phyloP scores from a whole-genome alignment of 2,888 invertebrate species.

The Trachelus tabidus region DNA sequence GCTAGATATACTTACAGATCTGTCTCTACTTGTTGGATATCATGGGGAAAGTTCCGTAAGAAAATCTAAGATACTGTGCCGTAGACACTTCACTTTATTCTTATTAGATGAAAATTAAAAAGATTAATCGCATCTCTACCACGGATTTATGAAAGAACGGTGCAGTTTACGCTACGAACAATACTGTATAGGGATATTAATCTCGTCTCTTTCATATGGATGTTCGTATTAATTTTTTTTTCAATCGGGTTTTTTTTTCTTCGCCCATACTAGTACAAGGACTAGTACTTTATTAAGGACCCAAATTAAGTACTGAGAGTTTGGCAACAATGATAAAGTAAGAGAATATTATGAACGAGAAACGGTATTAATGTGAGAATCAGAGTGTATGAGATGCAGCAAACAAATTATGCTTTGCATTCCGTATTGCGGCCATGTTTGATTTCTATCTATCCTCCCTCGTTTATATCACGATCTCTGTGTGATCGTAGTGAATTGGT shows the following conservation, averaged over 20 bases:
- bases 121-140: not conserved
- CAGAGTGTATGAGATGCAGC: not conserved
- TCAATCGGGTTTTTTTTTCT: not conserved
- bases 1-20: not conserved
- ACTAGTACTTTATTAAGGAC: not conserved
- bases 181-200: not conserved
- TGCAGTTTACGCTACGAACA: not conserved
- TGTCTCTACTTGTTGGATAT: not conserved
- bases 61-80: not conserved
- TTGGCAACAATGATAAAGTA: not conserved
- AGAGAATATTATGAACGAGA: not conserved
- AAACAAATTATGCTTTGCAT: not conserved
- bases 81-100: not conserved
- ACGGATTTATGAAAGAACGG: not conserved
- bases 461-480: not conserved
- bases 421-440: not conserved
- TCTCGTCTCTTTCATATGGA: not conserved
- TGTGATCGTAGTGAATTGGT: not conserved
- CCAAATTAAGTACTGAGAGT: not conserved
- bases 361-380: not conserved
- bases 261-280: not conserved
- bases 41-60: not conserved
- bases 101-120: not conserved
- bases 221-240: not conserved
- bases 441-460: not conserved